These are phyloP conservation scores for Alviniconcha marisindica DNA, from an alignment of 1,140 invertebrate species.

Conservation along the genomic window DNA sequence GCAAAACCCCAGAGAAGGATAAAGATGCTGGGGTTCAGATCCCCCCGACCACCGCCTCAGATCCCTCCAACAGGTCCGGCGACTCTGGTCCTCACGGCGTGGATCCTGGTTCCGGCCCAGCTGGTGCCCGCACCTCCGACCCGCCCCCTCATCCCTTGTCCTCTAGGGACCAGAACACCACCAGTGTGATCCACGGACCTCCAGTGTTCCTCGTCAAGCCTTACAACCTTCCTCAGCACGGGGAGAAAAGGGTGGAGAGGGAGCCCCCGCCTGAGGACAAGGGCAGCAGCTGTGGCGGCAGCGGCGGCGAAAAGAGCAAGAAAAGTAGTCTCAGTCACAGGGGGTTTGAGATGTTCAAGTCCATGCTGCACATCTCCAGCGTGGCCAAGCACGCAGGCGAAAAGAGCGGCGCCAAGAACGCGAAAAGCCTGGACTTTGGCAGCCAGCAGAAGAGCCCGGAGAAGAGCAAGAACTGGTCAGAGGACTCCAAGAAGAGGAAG, in stretches of 20 bases:
- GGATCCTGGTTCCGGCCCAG: no score
- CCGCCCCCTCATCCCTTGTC: background rate
- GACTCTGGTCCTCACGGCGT: no score
- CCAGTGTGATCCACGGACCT: background rate
- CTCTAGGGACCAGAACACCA: background rate
- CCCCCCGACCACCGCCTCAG: background rate
- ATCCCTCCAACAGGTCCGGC: background rate
- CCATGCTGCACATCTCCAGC: slow-evolving; percentile 2
- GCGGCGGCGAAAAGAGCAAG: background rate
- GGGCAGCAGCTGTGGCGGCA: background rate
- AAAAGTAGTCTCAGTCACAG: background rate
- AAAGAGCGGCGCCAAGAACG: background rate
- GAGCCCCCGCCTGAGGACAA: background rate
- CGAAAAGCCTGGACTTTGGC: slow-evolving; percentile 1
- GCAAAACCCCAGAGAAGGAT: background rate
- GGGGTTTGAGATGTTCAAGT: background rate
- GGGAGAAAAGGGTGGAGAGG: background rate
- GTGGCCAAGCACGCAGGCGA: background rate
- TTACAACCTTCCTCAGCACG: background rate
- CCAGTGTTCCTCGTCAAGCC: background rate
- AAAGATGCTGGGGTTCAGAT: background rate
- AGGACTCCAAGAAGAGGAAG: background rate
- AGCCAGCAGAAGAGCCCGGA: background rate
- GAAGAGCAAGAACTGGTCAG: background rate
- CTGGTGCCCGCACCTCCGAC: background rate